Base-by-base conservation (phyloP, 2,113 vertebrate species). In the Syngnathus floridae region DNA sequence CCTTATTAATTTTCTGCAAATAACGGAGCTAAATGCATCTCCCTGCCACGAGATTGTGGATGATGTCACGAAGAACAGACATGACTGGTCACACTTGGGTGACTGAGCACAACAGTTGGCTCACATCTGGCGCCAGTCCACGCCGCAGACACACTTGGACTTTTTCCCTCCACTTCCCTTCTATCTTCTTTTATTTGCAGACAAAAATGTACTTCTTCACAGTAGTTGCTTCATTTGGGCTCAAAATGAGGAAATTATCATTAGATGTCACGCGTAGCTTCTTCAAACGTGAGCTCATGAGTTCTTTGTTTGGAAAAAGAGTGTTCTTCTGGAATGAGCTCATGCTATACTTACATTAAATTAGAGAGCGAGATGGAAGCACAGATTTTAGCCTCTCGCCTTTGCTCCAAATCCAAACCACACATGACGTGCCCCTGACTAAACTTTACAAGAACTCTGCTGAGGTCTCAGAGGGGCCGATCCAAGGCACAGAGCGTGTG, bases 291-390 rank as follows among this genome's bases (percentile, higher is more conserved):
- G 79, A 88, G 67, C 75, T 88, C 82, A 80, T 86, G 71, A 80
- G 81, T 76, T 80, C 71, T 83, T 88, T 87, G 76, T 86, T 83
- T 80, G 52, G 70, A 70, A 75, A 76, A 79, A 71, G 67, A 69
- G 73, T 72, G 76, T 6, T 64, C 79, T 75, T 85, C 55, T 46
- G 67, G 77, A 84, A 78, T 89, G 83, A 89, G 80, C 71, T 90
- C 87, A 88, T 77, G 74, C 83, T 87, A 80, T 87, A 88, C 84
- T 86, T 87, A 87, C 64, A 80, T 81, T 78, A 80, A 90, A 88
- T 88, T 86, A 88, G 77, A 87, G 82, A 86, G 78, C 85, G 79
- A 84, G 85, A 86, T 84, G 64, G 68, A 80, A 71, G 72, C 80
- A 75, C 62, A 69, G 83, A 76, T 76, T 84, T 84, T 84, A 81